Evolutionary conservation across 2,888 invertebrate genomes (phyloP).

Genomic region (Pristionchus exspectatus): DNA sequence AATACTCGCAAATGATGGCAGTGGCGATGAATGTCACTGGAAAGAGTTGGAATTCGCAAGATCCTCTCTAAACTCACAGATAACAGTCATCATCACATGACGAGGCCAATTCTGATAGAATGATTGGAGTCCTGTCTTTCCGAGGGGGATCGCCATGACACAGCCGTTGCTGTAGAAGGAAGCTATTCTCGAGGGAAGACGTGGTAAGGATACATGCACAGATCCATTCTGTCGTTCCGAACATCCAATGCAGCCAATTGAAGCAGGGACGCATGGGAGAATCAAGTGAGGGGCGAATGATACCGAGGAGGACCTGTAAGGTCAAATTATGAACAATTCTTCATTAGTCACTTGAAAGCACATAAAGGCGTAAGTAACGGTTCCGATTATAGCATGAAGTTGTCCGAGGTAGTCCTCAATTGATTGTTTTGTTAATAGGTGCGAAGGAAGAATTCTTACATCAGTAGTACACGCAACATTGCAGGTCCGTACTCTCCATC

Average conservation of each 20-base stretch:
- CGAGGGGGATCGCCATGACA: conserved; percentile 34
- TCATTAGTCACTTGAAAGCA: conserved; percentile 22
- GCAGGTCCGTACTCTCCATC: conserved; percentile 35
- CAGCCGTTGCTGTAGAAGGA: conserved; percentile 28
- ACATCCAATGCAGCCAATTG: conserved; percentile 52
- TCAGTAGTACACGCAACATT: conserved; percentile 37
- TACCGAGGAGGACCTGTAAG: conserved; percentile 29
- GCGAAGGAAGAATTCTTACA: neutral
- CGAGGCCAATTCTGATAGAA: conserved; percentile 48
- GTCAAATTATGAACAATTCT: neutral
- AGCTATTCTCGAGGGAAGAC: too few species aligned
- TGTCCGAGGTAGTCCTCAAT: conserved; percentile 43
- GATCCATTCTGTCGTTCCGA: conserved; percentile 35
- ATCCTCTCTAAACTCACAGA: neutral
- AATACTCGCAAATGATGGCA: conserved; percentile 36
- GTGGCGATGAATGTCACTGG: conserved; percentile 44
- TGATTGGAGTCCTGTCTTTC: conserved; percentile 28
- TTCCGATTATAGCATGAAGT: conserved; percentile 43
- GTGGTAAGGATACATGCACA: neutral
- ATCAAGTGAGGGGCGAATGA: neutral
- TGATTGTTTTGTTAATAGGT: neutral
- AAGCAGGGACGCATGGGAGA: neutral
- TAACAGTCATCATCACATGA: conserved; percentile 25
- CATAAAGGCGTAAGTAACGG: conserved; percentile 47
- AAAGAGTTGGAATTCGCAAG: neutral